A percentile compares a stretch with the other conserved stretches of the same genome.
phyloP scores from a whole-genome alignment of 2,113 vertebrate species.

The Thymallus thymallus region DNA sequence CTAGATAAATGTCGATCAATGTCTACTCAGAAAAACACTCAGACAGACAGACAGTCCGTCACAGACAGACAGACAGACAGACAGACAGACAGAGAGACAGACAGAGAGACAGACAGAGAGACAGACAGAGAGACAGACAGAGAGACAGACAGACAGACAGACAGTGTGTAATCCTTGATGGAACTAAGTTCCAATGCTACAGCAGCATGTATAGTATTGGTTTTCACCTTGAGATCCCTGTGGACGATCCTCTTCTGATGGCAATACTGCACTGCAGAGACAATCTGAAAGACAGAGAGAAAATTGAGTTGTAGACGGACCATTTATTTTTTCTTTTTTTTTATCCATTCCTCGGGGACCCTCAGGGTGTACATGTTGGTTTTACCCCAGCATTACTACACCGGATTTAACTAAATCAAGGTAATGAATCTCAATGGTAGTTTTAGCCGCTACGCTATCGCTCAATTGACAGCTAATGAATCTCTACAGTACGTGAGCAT shows the following conservation, averaged over 20 bases:
- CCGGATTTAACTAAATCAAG: no score
- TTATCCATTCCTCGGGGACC: no score
- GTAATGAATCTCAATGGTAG: neutral
- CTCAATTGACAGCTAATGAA: no score
- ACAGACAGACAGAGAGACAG: neutral
- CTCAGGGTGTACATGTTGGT: no score
- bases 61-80: neutral
- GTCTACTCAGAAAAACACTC: neutral
- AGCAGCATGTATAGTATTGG: neutral
- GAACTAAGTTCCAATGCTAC: neutral
- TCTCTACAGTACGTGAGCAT: neutral
- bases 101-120: neutral
- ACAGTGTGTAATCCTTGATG: neutral
- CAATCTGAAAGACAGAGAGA: constrained; percentile 84
- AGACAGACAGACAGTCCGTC: no score
- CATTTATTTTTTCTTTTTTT: no score
- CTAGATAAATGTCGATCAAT: no score
- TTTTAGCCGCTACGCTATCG: neutral
- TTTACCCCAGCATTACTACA: no score
- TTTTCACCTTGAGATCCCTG: constrained; percentile 90
- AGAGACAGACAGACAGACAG: neutral
- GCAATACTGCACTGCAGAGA: constrained; percentile 97
- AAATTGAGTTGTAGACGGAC: neutral
- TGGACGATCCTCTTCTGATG: constrained; percentile 97
- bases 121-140: neutral